Evolutionary conservation across 2,797 vertebrate genomes (phyloP), one percentile per base, ranked within the genome.

Genomic region (Ispidina picta): DNA sequence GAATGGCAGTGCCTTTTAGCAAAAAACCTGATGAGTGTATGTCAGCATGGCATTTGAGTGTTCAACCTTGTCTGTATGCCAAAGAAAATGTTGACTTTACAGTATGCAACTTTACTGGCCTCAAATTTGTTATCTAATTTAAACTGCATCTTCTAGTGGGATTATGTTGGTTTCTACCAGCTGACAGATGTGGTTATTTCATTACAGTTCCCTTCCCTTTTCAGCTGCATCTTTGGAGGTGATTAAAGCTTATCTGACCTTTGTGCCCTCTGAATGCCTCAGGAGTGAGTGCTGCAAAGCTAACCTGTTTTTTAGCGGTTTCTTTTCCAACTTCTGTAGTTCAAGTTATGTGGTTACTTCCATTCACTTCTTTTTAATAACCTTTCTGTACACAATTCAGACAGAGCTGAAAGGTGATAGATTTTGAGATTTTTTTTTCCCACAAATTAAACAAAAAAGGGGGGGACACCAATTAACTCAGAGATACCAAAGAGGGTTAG

Each of bases 221-320:
- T 93, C 85, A 89, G 89, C 90, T 63, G 87, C 82, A 92, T 90
- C 92, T 95, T 87, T 75, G 73, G 88, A 93, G 84, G 63, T 65
- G 23, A 81, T 93, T 88, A 95, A 95, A 94, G 92, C 95, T 93
- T 51, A 13, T 73, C 48, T 96, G 95, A 95, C 94, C 94, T 95
- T 87, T 85, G 79, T 88, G 92, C 92, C 93, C 89, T 87, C 82
- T 1, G 90, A 94, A 94, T 94, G 92, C 89, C 85, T 93, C 92
- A 96, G 93, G 94, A 95, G 89, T 94, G 93, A 95, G 89, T 9
- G 2, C 82, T 87, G 92, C 63, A 85, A 93, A 90, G 91, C 82
- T 89, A 94, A 93, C 93, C 82, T 93, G 94, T 51, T 83, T 96
- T 94, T 90, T 81, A 92, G 90, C 93, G 92, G 79, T 89, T 95